A percentile compares a stretch with the other conserved stretches of the same genome.
Conservation (phyloP, 1,140 invertebrate genomes). For the Andrena cerasifolii region DNA sequence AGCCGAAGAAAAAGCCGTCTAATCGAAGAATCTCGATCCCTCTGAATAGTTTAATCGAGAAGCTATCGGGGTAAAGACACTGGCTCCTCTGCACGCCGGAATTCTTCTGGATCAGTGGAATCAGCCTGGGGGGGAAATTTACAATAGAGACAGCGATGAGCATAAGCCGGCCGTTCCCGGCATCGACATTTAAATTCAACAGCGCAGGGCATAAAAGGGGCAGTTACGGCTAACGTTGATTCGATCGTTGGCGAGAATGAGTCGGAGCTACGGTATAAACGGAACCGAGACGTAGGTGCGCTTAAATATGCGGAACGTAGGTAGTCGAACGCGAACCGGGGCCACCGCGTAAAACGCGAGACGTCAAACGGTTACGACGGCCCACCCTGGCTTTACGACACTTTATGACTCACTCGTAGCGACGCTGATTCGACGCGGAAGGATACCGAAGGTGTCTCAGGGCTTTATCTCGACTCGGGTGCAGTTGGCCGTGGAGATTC, state of each 20-base stretch:
- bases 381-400: slow-evolving; percentile 40
- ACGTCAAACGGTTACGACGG: slow-evolving; percentile 56
- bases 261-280: background rate
- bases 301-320: slow-evolving; percentile 38
- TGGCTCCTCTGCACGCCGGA: background rate
- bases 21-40: background rate
- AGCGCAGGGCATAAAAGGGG: slow-evolving; percentile 5
- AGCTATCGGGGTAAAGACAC: background rate
- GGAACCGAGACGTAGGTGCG: slow-evolving; percentile 4
- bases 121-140: background rate
- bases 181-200: slow-evolving; percentile 13
- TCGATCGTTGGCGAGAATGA: slow-evolving; percentile 31
- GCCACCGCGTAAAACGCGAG: slow-evolving; percentile 52
- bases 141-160: background rate
- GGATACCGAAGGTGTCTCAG: slow-evolving; percentile 42
- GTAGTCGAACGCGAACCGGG: background rate
- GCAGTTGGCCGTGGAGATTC: slow-evolving; percentile 24
- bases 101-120: background rate
- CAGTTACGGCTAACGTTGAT: slow-evolving; percentile 19
- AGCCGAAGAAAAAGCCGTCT: background rate
- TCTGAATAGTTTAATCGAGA: background rate
- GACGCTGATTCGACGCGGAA: slow-evolving; percentile 57
- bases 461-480: slow-evolving; percentile 51
- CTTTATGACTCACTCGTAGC: slow-evolving; percentile 50
- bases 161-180: slow-evolving; percentile 1